Evolutionary conservation across 2,113 vertebrate species (phyloP).

Genomic region (Paedocypris sp.): DNA sequence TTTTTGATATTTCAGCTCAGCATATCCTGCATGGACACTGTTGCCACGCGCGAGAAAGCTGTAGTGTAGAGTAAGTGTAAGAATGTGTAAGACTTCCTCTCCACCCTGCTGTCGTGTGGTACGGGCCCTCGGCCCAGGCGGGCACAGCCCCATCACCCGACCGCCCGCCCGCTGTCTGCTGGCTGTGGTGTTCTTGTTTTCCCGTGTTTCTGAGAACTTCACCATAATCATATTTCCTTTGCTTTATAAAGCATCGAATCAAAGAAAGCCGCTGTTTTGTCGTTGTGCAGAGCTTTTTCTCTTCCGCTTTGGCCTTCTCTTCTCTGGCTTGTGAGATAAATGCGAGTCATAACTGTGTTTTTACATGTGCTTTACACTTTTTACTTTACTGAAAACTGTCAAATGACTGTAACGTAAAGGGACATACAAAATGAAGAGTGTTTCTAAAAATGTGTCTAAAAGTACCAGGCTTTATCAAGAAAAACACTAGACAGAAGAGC

Average conservation of each 20-base stretch:
- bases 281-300: not conserved
- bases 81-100: conserved; percentile 2
- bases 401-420: no score
- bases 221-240: conserved; percentile 31
- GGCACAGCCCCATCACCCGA: conserved; percentile 42
- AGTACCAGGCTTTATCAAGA: no score
- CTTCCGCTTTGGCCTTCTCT: not conserved
- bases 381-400: no score
- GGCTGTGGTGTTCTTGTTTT: conserved; percentile 36
- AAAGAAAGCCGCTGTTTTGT: not conserved
- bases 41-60: not conserved
- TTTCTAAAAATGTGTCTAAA: no score
- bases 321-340: no score
- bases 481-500: no score
- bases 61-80: not conserved
- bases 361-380: no score
- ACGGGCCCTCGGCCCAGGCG: conserved; percentile 23
- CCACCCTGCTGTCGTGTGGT: conserved; percentile 52
- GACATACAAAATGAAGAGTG: no score
- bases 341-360: no score
- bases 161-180: conserved; percentile 15
- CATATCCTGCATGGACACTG: no score
- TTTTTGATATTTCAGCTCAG: no score
- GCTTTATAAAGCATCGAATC: conserved; percentile 32
- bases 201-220: conserved; percentile 50